These are phyloP conservation scores for Vultur gryphus DNA, from an alignment of 2,797 vertebrate species.

Conservation along the genomic window DNA sequence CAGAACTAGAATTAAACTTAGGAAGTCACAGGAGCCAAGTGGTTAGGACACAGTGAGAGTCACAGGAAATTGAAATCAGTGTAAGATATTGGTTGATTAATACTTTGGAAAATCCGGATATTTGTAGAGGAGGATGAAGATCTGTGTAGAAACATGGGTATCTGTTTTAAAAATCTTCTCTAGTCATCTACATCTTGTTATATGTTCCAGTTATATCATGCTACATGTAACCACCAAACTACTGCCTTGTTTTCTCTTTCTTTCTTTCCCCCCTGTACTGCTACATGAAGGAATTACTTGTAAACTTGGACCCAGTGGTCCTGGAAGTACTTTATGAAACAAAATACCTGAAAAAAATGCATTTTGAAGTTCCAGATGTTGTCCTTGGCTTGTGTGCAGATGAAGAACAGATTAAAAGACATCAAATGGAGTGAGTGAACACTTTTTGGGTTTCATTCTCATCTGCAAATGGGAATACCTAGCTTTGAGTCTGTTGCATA, in stretches of 20 bases:
- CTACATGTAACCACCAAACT: not conserved
- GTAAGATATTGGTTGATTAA: not conserved
- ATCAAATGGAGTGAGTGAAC: conserved; percentile 73
- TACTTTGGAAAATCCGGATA: not conserved
- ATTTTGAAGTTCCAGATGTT: conserved; percentile 72
- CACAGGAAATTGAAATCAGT: not conserved
- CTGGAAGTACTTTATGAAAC: conserved; percentile 81
- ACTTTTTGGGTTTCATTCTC: not conserved
- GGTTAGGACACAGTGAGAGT: not conserved
- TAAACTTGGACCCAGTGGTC: conserved; percentile 80
- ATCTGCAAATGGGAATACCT: not conserved
- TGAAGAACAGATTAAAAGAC: conserved; percentile 74
- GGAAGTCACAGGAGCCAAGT: not conserved
- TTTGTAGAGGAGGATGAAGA: not conserved
- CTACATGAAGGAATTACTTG: conserved; percentile 71
- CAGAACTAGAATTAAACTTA: not conserved
- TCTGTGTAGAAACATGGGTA: not conserved
- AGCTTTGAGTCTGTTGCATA: not conserved
- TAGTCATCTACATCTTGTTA: not conserved
- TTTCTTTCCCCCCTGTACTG: not conserved
- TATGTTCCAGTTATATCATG: not conserved
- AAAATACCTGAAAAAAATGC: conserved; percentile 78
- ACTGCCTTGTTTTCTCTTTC: not conserved
- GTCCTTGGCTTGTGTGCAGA: conserved; percentile 67
- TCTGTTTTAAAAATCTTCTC: not conserved